Percentiles rank a stretch among this genome's conserved stretches.
Evolutionary conservation across 2,888 invertebrate genomes (phyloP).

Genomic region (Philereme transversata): DNA sequence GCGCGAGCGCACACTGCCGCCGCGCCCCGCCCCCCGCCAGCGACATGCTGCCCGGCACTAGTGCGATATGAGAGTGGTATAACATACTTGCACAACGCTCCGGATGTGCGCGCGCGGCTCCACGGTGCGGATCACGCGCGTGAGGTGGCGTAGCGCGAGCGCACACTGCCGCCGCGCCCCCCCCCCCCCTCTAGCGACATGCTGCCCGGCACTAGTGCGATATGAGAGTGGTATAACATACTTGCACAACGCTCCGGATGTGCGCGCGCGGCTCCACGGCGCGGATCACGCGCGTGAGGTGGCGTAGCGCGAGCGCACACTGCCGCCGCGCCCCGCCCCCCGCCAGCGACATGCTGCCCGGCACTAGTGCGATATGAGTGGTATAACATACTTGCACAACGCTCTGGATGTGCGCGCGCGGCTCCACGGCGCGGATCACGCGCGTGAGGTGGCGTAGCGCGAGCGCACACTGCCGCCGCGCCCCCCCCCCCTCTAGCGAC

Average conservation of each 20-base stretch:
- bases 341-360: too few species aligned
- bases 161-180: too few species aligned
- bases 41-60: too few species aligned
- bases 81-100: constrained; percentile 89
- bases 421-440: constrained; percentile 91
- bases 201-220: too few species aligned
- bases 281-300: constrained; percentile 71
- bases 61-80: neutral
- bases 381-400: constrained; percentile 86
- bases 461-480: constrained; percentile 91
- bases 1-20: too few species aligned
- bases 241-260: constrained; percentile 92
- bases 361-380: neutral
- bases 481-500: constrained; percentile 85
- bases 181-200: too few species aligned
- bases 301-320: too few species aligned
- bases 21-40: too few species aligned
- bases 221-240: constrained; percentile 43
- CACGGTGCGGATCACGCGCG: constrained; percentile 93
- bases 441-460: constrained; percentile 93
- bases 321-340: too few species aligned
- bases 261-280: constrained; percentile 91
- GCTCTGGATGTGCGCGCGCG: constrained; percentile 90
- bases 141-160: too few species aligned
- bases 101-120: constrained; percentile 90